Evolutionary conservation across 2,113 vertebrate species (phyloP).

Genomic region (Holacanthus passer): DNA sequence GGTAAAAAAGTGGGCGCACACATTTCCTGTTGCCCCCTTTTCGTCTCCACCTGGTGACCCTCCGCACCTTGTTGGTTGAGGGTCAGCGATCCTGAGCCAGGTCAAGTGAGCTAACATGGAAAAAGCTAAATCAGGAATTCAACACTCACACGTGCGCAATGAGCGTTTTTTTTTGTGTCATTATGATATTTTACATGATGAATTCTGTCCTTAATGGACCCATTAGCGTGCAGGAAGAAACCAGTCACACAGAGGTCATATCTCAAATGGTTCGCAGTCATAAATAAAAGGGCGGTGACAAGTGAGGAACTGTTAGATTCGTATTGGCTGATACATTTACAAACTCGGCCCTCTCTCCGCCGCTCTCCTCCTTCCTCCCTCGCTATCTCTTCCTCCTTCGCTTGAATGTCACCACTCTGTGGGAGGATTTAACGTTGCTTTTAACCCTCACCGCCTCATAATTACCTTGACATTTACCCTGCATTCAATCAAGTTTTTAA

Average conservation of each 20-base stretch:
- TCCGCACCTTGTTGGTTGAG: neutral
- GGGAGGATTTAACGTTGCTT: slow-evolving; percentile 87
- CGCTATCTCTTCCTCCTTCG: slow-evolving; percentile 61
- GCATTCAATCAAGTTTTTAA: slow-evolving; percentile 88
- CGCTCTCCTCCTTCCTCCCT: slow-evolving; percentile 50
- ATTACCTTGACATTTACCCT: slow-evolving; percentile 90
- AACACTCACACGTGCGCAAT: slow-evolving; percentile 18
- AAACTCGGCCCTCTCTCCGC: slow-evolving; percentile 63
- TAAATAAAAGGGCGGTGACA: slow-evolving; percentile 73
- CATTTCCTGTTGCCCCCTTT: slow-evolving; percentile 36
- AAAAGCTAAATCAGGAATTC: slow-evolving; percentile 36
- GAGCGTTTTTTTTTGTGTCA: slow-evolving; percentile 61
- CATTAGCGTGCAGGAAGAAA: slow-evolving; percentile 72
- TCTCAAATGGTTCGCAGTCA: slow-evolving; percentile 74
- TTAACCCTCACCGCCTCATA: slow-evolving; percentile 86
- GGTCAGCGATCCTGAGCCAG: slow-evolving; percentile 1
- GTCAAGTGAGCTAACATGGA: slow-evolving; percentile 50
- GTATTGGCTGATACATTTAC: slow-evolving; percentile 77
- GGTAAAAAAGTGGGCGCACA: slow-evolving; percentile 10
- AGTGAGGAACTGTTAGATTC: slow-evolving; percentile 60
- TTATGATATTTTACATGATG: slow-evolving; percentile 64
- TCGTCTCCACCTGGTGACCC: neutral
- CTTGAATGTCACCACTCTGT: slow-evolving; percentile 84
- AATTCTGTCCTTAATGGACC: slow-evolving; percentile 65
- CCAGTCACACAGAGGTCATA: slow-evolving; percentile 68